Evolutionary conservation across 2,797 vertebrate species (phyloP), one percentile per base, ranked within the genome.

Genomic region (Sardinella longiceps): DNA sequence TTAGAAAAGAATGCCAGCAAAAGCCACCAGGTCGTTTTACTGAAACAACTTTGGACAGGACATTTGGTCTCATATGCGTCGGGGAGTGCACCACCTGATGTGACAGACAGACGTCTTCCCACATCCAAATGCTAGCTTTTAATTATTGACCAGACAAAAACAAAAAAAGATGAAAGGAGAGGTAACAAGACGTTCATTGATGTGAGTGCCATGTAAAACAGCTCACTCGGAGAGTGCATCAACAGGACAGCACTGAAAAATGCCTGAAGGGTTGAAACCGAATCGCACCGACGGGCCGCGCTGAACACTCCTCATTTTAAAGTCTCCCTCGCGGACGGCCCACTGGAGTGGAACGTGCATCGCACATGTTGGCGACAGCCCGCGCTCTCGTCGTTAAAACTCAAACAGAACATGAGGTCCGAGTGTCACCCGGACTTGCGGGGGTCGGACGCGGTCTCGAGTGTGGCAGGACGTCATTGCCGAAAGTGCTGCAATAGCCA

Each of bases 121-220:
- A 77, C 70, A 43, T 77, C 70, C 70, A 77, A 77, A 15, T 43
- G 20, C 37, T 43, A 43, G 70, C 18, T 77, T 77, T 77, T 77
- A 77, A 77, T 77, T 77, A 77, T 43, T 77, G 37, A 77, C 37
- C 37, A 77, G 66, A 74, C 37, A 18, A 77, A 77, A 77, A 77
- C 70, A 77, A 77, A 77, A 70, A 77, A 33, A 14, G n/a, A n/a
- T 6, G 70, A 56, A 82, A 56, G 45, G 82, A 66, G 63, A 84
- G 81, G 25, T 81, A 81, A 43, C 83, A 25, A 81, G 37, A 88
- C 91, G n/a, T 89, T 90, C 87, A 90, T 87, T 91, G 90, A 91
- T 92, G 91, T 93, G 89, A 85, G 90, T 53, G 84, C 89, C 91
- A 92, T 92, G 84, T 87, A 91, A 92, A 94, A 93, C 92, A 91